A percentile compares a stretch with the other conserved stretches of the same genome.
Conservation (phyloP, 2,113 vertebrate genomes). For the Cyanocitta stelleri region DNA sequence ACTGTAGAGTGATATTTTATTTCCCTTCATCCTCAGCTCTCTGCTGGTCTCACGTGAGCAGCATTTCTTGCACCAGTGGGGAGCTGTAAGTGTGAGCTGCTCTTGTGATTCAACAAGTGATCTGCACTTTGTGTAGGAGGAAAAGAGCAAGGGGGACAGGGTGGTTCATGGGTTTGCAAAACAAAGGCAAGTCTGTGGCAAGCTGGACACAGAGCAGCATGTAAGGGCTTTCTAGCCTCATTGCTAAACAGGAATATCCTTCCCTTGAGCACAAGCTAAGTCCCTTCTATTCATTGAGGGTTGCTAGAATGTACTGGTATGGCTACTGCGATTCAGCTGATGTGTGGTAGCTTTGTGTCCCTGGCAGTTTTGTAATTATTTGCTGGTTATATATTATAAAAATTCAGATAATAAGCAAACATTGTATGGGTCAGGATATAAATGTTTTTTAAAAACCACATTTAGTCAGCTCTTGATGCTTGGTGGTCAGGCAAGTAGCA, state of each 20-base stretch:
- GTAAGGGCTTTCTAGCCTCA: not conserved
- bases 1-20: not conserved
- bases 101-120: not conserved
- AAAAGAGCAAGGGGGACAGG: not conserved
- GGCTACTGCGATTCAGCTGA: not conserved
- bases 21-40: not conserved
- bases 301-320: not conserved
- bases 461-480: not conserved
- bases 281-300: not conserved
- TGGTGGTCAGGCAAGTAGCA: not conserved
- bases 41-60: rapidly evolving
- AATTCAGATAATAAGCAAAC: not conserved
- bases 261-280: not conserved
- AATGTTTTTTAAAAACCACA: not conserved
- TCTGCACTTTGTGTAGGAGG: not conserved
- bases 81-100: not conserved
- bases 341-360: not conserved
- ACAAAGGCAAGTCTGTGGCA: not conserved
- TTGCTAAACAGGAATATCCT: not conserved
- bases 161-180: not conserved
- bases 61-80: not conserved
- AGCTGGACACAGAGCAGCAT: not conserved
- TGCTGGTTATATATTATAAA: not conserved
- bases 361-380: not conserved
- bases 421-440: not conserved